A percentile compares a stretch with the other conserved stretches of the same genome.
Conservation (phyloP, 1,140 invertebrate genomes). For the Drosophila auraria region DNA sequence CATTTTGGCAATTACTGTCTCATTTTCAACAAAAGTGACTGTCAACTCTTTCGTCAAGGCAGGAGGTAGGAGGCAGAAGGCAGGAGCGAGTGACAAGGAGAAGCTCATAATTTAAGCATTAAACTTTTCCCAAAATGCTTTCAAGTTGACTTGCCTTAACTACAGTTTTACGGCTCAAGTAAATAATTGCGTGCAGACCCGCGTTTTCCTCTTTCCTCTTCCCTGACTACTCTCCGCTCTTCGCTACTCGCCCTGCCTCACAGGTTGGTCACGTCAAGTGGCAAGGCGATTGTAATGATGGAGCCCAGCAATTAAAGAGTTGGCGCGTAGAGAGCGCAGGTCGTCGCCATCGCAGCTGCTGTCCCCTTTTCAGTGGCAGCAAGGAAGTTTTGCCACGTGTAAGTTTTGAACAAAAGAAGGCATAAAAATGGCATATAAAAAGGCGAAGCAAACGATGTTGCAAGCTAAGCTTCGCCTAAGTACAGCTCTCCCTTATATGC, state of each 20-base stretch:
- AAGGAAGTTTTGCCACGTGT: conserved; percentile 32
- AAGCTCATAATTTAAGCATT: conserved; percentile 82
- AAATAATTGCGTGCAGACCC: conserved; percentile 74
- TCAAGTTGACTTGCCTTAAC: conserved; percentile 83
- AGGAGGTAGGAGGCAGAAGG: background rate
- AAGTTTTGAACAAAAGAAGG: conserved; percentile 72
- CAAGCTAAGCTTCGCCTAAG: conserved; percentile 37
- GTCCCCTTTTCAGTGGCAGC: conserved; percentile 1
- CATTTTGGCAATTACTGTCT: conserved; percentile 81
- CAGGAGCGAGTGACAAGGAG: conserved; percentile 37
- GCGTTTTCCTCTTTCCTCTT: background rate
- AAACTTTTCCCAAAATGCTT: conserved; percentile 81
- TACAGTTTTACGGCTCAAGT: conserved; percentile 83
- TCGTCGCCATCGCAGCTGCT: conserved; percentile 49
- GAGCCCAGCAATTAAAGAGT: conserved; percentile 76
- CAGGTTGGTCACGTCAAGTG: conserved; percentile 54
- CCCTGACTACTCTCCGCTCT: background rate
- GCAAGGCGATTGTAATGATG: conserved; percentile 76
- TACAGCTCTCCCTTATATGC: conserved; percentile 8
- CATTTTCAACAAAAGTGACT: conserved; percentile 81
- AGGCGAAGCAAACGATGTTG: conserved; percentile 58
- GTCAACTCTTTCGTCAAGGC: conserved; percentile 67
- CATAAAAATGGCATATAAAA: conserved; percentile 74
- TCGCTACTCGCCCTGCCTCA: background rate
- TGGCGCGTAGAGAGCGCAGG: conserved; percentile 42